Base-by-base conservation (phyloP, 1,140 invertebrate species). In the Drosophila ogumai region DNA sequence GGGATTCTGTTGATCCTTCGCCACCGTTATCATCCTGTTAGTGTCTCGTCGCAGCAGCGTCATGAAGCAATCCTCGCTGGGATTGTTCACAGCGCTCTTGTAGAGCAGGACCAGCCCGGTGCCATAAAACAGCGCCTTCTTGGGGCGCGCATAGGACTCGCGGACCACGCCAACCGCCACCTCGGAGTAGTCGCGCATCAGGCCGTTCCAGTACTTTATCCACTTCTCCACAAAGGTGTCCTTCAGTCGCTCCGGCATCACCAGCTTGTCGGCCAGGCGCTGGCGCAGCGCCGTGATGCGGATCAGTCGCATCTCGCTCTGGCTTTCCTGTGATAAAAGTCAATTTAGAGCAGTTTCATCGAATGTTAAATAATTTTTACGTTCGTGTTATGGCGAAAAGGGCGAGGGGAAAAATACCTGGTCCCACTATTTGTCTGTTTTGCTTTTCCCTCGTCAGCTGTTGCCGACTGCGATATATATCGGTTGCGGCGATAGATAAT, bases 11-110 rank as follows among this genome's bases (percentile, higher is more conserved):
- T 96, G 94, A 0, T 93, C 74, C 60, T 95, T 93, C 56, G 95
- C 94, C 13, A 97, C 94, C 52, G 95, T 93, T n/a, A 94, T 93
- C 36, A 97, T 84, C 65, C 96, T 94, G 79, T 95, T 95, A 8
- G 93, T 92, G 74, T 75, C 63, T 7, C 40, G 34, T 1, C 90
- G 81, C 31, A 92, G 43, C 17, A 61, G 17, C n/a, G 69, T 75
- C 55, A 77, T 67, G 9, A 92, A 91, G 1, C 52, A 56, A 34
- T 79, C 73, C 7, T 92, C 75, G 49, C 67, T 79, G 4, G 91
- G 91, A 68, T 91, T 92, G 7, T 76, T 75, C 1, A 59, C 17
- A 0, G 67, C 58, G 25, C 69, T 60, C 34, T 81, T 34, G 60
- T 92, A 92, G 1, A 91, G 15, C 1, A 67, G 44, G 10, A 65